These are phyloP conservation scores for Papilio xuthus DNA, from an alignment of 1,140 invertebrate genomes.

Conservation along the genomic window DNA sequence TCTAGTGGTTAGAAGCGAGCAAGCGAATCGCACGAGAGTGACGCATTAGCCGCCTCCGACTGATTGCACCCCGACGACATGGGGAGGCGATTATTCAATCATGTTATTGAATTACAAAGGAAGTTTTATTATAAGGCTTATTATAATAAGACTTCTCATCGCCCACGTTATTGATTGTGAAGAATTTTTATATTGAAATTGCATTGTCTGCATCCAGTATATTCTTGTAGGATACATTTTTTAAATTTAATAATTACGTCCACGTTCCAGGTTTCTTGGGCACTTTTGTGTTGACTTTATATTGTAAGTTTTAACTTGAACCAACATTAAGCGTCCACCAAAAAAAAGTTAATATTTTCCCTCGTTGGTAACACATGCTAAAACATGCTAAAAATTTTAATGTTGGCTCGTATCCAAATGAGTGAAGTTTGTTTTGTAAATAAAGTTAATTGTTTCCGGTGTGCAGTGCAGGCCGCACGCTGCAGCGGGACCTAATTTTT, in stretches of 20 bases:
- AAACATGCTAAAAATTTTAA: constrained; percentile 1
- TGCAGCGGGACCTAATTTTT: background rate
- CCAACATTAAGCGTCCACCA: background rate
- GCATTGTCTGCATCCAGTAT: background rate
- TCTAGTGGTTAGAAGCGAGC: no score
- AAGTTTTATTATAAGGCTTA: background rate
- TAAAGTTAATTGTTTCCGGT: constrained; percentile 13
- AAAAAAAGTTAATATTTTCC: background rate
- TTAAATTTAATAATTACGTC: no score
- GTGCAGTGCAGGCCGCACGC: background rate
- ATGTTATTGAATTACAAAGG: background rate
- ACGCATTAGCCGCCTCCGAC: background rate
- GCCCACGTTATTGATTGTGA: background rate
- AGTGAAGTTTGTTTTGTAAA: constrained; percentile 5
- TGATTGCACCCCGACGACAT: background rate
- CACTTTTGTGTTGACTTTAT: background rate
- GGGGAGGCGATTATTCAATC: constrained; percentile 3
- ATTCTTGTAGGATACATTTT: background rate
- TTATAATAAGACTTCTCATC: background rate
- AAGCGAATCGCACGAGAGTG: background rate
- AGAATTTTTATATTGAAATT: background rate
- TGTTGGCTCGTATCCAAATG: constrained; percentile 14
- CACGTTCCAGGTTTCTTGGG: no score
- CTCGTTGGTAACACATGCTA: background rate
- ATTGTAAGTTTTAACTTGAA: no score